A percentile compares a stretch with the other conserved stretches of the same genome.
phyloP scores from a whole-genome alignment of 2,888 invertebrate genomes.

The Cinara cedri region DNA sequence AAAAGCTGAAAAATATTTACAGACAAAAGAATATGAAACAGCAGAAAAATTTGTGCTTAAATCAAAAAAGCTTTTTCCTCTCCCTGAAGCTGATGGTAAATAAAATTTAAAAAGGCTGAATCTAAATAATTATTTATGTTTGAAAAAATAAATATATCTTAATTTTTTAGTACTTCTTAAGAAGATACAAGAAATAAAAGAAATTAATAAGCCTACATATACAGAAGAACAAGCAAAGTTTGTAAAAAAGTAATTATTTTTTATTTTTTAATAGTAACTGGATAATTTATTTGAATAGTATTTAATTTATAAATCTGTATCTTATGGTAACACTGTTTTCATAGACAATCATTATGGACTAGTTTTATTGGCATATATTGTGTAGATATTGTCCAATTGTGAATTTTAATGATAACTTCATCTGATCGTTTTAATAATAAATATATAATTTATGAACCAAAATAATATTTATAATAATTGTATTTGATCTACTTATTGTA shows the following conservation, averaged over 20 bases:
- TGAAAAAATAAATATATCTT: neutral
- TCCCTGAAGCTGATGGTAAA: slow-evolving; percentile 79
- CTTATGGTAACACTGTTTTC: neutral
- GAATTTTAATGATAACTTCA: too few relatives aligned
- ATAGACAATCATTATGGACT: too few relatives aligned
- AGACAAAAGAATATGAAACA: slow-evolving; percentile 78
- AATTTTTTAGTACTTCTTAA: slow-evolving; percentile 23
- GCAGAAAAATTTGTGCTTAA: slow-evolving; percentile 88
- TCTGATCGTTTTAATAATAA: too few relatives aligned
- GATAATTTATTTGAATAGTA: neutral
- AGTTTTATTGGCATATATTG: too few relatives aligned
- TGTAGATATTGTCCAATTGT: too few relatives aligned
- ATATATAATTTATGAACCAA: too few relatives aligned
- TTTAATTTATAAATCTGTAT: neutral
- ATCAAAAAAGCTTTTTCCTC: slow-evolving; percentile 86
- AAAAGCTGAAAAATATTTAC: slow-evolving; percentile 78
- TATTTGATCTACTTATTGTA: neutral
- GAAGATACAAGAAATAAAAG: slow-evolving; percentile 23
- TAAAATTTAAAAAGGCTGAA: neutral
- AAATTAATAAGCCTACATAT: slow-evolving; percentile 7
- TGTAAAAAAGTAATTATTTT: slow-evolving; percentile 38
- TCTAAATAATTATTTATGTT: too few relatives aligned
- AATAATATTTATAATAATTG: too few relatives aligned
- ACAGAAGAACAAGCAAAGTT: slow-evolving; percentile 33
- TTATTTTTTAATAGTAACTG: neutral